Base-by-base conservation (phyloP, 2,113 vertebrate genomes). In the Eretmochelys imbricata region DNA sequence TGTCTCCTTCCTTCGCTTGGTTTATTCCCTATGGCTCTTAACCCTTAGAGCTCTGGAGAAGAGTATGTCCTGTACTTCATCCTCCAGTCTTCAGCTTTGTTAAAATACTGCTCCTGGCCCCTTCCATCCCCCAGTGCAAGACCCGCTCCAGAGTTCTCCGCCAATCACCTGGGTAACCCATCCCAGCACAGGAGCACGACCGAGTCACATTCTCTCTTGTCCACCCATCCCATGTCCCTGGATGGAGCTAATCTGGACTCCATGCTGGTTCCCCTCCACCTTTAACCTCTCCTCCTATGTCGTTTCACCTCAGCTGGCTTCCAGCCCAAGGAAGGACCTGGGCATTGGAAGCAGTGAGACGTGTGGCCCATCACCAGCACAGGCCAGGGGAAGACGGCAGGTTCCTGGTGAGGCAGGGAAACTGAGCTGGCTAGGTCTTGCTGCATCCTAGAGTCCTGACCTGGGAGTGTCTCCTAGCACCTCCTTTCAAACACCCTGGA, bases 401-500 rank as follows among this genome's bases (percentile, higher is more conserved):
- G 83, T 65, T 16, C 27, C 22, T 95, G 35, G 35, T 69, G 13
- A 35, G 35, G 31, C 59, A 49, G 29, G 90, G 75, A 88, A 88
- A 88, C 1, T 29, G 20, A 8, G 38, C 50, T 25, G 48, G 72
- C 62, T 49, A 84, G 80, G 57, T 72, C 38, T 35, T 86, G 62
- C 7, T 69, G 62, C 62, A 9, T 69, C 13, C 14, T 17, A n/a
- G 62, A 69, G 31, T n/a, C 62, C 38, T 11, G 10, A 24, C 38
- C n/a, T 42, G 20, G 35, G 10, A 22, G 4, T 24, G 11, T 75
- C 20, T 42, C 72, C 22, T 38, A 42, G 38, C 10, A 75, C 20
- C 50, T 1, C 91, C 87, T 81, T 93, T 85, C 82, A 84, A 96
- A 88, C 87, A 92, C 90, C 16, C 92, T 92, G 89, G 82, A 85